Evolutionary conservation across 2,888 invertebrate species (phyloP).

Genomic region (Dromius quadrimaculatus): DNA sequence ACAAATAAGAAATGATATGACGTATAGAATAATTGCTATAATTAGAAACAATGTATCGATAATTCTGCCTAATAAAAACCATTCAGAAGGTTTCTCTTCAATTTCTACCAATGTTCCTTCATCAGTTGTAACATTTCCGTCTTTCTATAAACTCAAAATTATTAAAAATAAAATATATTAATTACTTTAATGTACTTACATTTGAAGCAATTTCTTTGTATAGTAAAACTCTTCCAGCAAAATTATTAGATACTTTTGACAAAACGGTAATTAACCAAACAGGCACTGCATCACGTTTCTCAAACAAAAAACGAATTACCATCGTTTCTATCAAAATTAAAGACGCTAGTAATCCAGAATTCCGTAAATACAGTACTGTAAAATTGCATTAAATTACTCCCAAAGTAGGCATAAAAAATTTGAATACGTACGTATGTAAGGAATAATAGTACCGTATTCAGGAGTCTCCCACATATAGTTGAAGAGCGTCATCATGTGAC

Average conservation of each 20-base stretch:
- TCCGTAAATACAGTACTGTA: constrained; percentile 11
- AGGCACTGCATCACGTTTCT: not conserved
- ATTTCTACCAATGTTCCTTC: constrained; percentile 3
- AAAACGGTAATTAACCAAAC: not conserved
- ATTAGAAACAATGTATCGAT: constrained; percentile 6
- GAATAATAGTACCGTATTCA: not conserved
- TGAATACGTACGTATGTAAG: constrained; percentile 6
- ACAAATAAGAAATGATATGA: constrained; percentile 17
- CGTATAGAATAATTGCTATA: not conserved
- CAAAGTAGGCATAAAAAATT: no score
- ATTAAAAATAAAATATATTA: not conserved
- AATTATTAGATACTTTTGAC: not conserved
- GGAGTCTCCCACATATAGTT: not conserved
- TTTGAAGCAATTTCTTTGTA: constrained; percentile 1
- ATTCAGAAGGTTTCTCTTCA: constrained; percentile 9
- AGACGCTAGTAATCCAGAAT: not conserved
- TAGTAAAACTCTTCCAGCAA: not conserved
- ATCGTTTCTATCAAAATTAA: constrained; percentile 1
- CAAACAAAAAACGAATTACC: not conserved
- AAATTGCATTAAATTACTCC: not conserved
- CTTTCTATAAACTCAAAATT: not conserved
- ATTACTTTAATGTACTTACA: not conserved
- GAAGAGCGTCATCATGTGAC: not conserved
- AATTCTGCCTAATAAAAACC: constrained; percentile 6
- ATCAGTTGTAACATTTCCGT: no score